Conservation (phyloP, 2,888 invertebrate genomes). For the Therioaphis trifolii region DNA sequence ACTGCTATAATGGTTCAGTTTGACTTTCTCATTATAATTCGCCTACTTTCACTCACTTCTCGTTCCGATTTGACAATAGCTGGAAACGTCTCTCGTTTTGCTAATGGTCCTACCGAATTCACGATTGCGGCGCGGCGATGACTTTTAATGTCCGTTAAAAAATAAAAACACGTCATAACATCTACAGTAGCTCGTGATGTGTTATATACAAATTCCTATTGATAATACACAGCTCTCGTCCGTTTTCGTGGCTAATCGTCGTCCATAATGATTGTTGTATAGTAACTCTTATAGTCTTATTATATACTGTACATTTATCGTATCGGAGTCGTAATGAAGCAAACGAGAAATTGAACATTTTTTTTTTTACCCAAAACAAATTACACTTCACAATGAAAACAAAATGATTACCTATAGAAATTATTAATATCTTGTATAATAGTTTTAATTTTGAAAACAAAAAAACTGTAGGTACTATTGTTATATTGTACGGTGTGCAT, state of each 20-base stretch:
- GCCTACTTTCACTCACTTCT: slow-evolving; percentile 60
- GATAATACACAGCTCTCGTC: neutral
- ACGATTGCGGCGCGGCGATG: neutral
- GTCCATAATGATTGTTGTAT: too few species aligned
- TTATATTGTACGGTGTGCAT: too few species aligned
- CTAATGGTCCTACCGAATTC: slow-evolving; percentile 10
- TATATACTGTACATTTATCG: neutral
- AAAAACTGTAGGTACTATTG: too few species aligned
- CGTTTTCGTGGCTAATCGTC: slow-evolving; percentile 29
- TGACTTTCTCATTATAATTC: slow-evolving; percentile 62
- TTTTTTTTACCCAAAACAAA: neutral
- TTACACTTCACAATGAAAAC: slow-evolving; percentile 3
- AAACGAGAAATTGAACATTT: slow-evolving; percentile 38
- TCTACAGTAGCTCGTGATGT: neutral
- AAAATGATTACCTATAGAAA: neutral
- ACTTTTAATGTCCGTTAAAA: slow-evolving; percentile 15
- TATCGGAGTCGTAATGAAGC: neutral
- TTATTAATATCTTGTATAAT: neutral
- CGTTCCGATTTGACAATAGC: slow-evolving; percentile 58
- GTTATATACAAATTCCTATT: too few species aligned
- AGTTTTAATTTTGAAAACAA: neutral
- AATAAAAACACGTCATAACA: slow-evolving; percentile 16
- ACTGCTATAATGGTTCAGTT: slow-evolving; percentile 53
- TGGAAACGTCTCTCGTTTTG: slow-evolving; percentile 36
- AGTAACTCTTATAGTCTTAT: too few species aligned